These are phyloP conservation scores for Caradrina clavipalpis DNA, from an alignment of 2,888 invertebrate species.

Conservation along the genomic window DNA sequence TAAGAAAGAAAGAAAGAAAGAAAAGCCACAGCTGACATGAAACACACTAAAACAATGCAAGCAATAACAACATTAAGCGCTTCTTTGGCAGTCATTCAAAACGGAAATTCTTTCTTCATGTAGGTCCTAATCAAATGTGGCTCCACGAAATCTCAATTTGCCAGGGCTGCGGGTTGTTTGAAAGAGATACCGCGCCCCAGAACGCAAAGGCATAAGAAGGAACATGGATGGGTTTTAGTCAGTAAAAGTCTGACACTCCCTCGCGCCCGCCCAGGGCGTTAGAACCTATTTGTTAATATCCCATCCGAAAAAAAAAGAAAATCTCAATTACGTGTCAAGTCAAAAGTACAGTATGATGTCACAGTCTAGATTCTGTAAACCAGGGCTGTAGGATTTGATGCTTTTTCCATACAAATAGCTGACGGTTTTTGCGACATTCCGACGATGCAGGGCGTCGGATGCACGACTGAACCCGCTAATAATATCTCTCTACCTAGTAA, in stretches of 20 bases:
- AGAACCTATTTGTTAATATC: too few species aligned
- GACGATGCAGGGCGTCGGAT: conserved; percentile 63
- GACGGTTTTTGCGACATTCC: conserved; percentile 67
- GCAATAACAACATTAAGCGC: neutral
- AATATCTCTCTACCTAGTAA: conserved; percentile 62
- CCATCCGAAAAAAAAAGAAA: too few species aligned
- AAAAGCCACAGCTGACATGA: neutral
- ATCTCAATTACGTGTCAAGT: neutral
- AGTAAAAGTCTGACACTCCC: too few species aligned
- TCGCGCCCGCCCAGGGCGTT: too few species aligned
- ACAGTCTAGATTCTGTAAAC: conserved; percentile 3
- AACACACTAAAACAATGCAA: neutral
- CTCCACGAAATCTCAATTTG: neutral
- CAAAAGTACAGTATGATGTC: neutral
- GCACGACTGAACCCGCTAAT: conserved; percentile 71
- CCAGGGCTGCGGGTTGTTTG: too few species aligned
- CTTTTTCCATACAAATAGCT: conserved; percentile 32
- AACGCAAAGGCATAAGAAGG: too few species aligned
- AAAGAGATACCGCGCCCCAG: too few species aligned
- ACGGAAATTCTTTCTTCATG: neutral
- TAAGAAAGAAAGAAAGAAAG: neutral
- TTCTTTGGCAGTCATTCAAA: neutral
- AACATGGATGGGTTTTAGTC: too few species aligned
- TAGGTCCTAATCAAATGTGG: neutral
- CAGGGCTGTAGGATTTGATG: conserved; percentile 24